These are phyloP conservation scores for Gymnarchus niloticus DNA, from an alignment of 2,113 vertebrate species.

Conservation along the genomic window DNA sequence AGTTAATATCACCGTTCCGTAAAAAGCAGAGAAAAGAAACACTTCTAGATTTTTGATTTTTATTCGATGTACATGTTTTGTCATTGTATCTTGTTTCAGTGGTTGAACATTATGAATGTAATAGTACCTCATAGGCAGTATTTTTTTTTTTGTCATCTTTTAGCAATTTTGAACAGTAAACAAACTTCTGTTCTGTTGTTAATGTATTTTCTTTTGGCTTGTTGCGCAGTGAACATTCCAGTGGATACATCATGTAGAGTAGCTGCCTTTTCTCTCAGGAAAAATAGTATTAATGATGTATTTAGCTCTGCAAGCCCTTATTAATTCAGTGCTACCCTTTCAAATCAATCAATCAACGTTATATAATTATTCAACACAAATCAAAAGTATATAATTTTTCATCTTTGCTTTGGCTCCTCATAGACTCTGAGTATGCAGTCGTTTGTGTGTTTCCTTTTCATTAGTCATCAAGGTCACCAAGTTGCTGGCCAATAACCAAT, in stretches of 20 bases:
- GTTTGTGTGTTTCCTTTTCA: too few species aligned
- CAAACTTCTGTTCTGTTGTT: not conserved
- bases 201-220: not conserved
- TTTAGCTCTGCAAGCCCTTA: not conserved
- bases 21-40: not conserved
- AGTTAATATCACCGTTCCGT: not conserved
- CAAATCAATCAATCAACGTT: not conserved
- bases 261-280: not conserved
- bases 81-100: not conserved
- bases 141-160: not conserved
- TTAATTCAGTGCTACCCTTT: not conserved
- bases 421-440: too few species aligned
- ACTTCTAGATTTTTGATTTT: too few species aligned
- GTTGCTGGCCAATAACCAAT: too few species aligned
- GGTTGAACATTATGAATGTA: not conserved
- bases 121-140: not conserved
- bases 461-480: too few species aligned
- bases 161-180: not conserved
- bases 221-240: not conserved
- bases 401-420: not conserved
- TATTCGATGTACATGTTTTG: not conserved
- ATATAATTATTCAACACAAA: not conserved
- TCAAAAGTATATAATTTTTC: not conserved
- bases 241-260: not conserved
- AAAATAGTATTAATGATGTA: not conserved